Percentiles rank a stretch among this genome's conserved stretches.
Evolutionary conservation across 2,113 vertebrate genomes (phyloP).

Genomic region (Onychorhynchus coronatus): DNA sequence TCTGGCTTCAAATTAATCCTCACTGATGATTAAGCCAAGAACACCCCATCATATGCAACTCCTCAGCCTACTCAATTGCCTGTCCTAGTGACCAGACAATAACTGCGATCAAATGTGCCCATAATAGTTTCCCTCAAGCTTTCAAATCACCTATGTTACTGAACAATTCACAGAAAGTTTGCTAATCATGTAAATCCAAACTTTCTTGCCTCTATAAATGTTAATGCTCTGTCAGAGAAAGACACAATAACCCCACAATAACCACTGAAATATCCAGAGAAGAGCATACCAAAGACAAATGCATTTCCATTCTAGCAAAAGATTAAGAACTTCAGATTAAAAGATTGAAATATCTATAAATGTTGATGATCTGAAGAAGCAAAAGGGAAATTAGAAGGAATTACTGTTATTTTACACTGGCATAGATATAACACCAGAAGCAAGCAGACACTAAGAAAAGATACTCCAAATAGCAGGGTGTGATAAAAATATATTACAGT

Average conservation of each 20-base stretch:
- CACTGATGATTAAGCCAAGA: neutral
- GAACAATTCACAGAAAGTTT: neutral
- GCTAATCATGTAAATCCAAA: neutral
- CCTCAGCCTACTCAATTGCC: neutral
- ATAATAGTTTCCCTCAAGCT: neutral
- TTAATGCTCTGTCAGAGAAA: neutral
- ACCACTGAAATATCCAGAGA: neutral
- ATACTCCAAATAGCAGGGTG: neutral
- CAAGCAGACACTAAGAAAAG: neutral
- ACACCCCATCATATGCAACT: neutral
- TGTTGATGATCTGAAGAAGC: neutral
- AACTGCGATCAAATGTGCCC: neutral
- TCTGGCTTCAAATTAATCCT: neutral
- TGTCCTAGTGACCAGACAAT: neutral
- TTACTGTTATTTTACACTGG: neutral
- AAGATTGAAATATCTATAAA: neutral
- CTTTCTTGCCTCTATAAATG: neutral
- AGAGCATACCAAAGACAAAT: neutral
- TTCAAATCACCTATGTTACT: neutral
- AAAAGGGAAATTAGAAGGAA: neutral
- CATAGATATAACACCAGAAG: neutral
- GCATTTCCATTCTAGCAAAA: neutral
- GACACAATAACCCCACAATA: neutral
- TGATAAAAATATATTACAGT: neutral
- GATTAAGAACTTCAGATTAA: neutral